Percentiles rank a stretch among this genome's conserved stretches.
Evolutionary conservation across 2,888 invertebrate genomes (phyloP).

Genomic region (Graphium colonna): DNA sequence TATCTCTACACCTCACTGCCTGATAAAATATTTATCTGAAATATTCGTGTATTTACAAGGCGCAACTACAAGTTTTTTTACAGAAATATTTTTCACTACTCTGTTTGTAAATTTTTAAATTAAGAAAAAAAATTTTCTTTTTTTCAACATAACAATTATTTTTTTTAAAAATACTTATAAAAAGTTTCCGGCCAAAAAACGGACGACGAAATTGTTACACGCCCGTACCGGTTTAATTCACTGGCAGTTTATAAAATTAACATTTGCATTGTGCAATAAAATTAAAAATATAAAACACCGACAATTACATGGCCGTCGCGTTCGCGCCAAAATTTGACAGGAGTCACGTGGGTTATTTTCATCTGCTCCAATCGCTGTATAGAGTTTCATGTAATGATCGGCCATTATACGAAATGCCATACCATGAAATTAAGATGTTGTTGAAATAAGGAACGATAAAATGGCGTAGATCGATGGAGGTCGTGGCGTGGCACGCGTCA

Average conservation of each 20-base stretch:
- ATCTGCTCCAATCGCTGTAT: conserved; percentile 7
- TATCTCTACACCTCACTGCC: no score
- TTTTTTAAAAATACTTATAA: background rate
- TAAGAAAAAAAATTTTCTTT: background rate
- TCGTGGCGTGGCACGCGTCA: conserved; percentile 35
- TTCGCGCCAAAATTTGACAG: conserved; percentile 7
- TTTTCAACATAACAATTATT: background rate
- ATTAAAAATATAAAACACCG: background rate
- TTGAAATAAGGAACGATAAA: conserved; percentile 23
- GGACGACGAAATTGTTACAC: background rate
- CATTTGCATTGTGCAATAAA: background rate
- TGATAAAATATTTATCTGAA: no score
- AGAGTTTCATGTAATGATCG: conserved; percentile 20
- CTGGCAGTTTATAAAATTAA: background rate
- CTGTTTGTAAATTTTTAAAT: no score
- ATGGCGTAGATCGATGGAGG: conserved; percentile 17
- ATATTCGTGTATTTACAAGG: no score
- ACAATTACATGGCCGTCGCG: background rate
- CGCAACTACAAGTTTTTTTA: no score
- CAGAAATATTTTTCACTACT: no score
- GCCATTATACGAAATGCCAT: conserved; percentile 27
- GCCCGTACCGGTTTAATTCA: background rate
- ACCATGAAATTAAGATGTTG: conserved; percentile 23
- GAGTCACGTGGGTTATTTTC: conserved; percentile 10
- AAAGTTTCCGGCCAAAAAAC: background rate